Percentiles rank a stretch among this genome's conserved stretches.
phyloP scores from a whole-genome alignment of 2,113 vertebrate species.

The Rousettus leschenaultii region DNA sequence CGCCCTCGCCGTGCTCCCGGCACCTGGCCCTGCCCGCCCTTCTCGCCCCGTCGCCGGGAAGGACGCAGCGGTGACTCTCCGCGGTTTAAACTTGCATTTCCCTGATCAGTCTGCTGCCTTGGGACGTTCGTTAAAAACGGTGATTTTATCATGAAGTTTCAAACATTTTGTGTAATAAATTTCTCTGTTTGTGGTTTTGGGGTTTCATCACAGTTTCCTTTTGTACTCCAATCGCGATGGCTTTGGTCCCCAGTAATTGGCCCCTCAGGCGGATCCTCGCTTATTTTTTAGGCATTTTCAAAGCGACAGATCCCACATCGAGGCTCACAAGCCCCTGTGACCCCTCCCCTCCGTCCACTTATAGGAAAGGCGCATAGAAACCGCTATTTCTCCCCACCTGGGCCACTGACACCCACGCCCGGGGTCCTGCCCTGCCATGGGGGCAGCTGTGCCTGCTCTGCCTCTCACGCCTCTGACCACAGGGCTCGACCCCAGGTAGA shows the following conservation, averaged over 20 bases:
- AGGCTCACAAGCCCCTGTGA: rapidly evolving
- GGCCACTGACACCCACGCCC: neutral
- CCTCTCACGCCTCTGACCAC: neutral
- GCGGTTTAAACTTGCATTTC: neutral
- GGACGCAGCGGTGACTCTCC: rapidly evolving
- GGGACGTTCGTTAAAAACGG: neutral
- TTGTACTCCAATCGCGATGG: neutral
- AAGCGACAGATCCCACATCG: neutral
- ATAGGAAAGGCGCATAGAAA: neutral
- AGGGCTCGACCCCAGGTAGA: neutral
- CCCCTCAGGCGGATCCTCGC: neutral
- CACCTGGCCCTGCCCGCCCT: neutral
- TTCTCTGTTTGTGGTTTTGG: neutral
- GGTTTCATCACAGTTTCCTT: neutral
- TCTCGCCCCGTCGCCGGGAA: neutral
- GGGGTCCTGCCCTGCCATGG: neutral
- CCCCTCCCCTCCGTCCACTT: neutral
- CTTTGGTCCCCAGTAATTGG: neutral
- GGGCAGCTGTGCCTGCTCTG: neutral
- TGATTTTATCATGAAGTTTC: neutral
- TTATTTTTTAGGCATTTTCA: neutral
- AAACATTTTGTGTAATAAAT: neutral
- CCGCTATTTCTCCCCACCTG: neutral
- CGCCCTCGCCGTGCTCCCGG: neutral
- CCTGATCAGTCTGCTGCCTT: neutral